These are phyloP conservation scores for Parnassius glacialis DNA, from an alignment of 2,888 invertebrate genomes.

Conservation along the genomic window DNA sequence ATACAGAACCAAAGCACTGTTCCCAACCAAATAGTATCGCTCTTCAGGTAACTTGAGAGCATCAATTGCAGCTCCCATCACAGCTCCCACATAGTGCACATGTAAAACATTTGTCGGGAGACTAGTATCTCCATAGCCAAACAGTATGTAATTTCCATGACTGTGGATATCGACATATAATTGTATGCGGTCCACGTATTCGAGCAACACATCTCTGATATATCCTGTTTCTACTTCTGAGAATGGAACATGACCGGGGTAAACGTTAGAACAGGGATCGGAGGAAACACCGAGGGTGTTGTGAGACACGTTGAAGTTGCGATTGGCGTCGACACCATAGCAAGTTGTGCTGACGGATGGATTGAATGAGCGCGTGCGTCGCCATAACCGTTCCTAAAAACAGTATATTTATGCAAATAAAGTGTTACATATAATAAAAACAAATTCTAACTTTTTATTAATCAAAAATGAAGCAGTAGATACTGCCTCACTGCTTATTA, in stretches of 20 bases:
- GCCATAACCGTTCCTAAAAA: constrained; percentile 17
- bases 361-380: constrained; percentile 43
- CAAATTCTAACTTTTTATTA: too few species aligned
- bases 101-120: constrained; percentile 40
- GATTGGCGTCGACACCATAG: constrained; percentile 51
- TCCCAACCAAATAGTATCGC: constrained; percentile 49
- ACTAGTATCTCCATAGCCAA: constrained; percentile 79
- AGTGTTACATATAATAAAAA: too few species aligned
- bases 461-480: too few species aligned
- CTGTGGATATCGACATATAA: constrained; percentile 84
- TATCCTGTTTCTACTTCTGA: constrained; percentile 83
- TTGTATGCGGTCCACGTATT: constrained; percentile 41
- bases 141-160: constrained; percentile 83
- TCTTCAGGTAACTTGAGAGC: constrained; percentile 42
- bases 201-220: constrained; percentile 76
- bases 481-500: too few species aligned
- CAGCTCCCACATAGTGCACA: constrained; percentile 46
- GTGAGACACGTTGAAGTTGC: constrained; percentile 51
- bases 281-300: constrained; percentile 44
- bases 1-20: constrained; percentile 50
- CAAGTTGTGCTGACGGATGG: constrained; percentile 38
- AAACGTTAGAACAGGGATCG: constrained; percentile 80
- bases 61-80: constrained; percentile 55
- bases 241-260: constrained; percentile 80
- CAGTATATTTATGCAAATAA: too few species aligned